These are phyloP conservation scores for Metopia argyrocephala DNA, from an alignment of 2,888 invertebrate species.

Conservation along the genomic window DNA sequence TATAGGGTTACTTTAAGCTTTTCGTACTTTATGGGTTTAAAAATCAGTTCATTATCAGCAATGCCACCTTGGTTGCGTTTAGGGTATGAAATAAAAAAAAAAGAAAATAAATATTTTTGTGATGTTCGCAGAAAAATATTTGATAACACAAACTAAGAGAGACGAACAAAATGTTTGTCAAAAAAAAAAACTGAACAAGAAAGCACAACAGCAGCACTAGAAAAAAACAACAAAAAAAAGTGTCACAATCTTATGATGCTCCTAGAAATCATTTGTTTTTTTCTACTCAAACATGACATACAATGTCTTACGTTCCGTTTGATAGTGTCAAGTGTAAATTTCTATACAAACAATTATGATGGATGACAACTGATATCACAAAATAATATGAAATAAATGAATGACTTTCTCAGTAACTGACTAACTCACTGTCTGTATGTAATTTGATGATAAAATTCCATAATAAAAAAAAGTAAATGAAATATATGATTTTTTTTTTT, in stretches of 20 bases:
- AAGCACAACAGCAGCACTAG: neutral
- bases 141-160: no score
- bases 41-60: no score
- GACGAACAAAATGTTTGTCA: neutral
- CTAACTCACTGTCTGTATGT: neutral
- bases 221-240: neutral
- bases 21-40: no score
- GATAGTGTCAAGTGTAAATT: conserved; percentile 57
- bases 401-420: conserved; percentile 2
- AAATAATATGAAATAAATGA: conserved; percentile 11
- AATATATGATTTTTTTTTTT: neutral
- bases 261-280: neutral
- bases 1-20: no score
- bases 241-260: conserved; percentile 22
- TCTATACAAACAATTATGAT: conserved; percentile 61
- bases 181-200: neutral
- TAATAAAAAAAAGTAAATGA: neutral
- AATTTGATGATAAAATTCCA: conserved; percentile 17
- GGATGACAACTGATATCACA: conserved; percentile 45
- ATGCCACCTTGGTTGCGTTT: conserved; percentile 16
- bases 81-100: conserved; percentile 1
- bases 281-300: conserved; percentile 1
- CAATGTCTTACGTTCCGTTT: conserved; percentile 8
- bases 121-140: no score
- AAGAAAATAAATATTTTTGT: neutral